Evolutionary conservation across 2,888 invertebrate genomes (phyloP).

Genomic region (Germaria angustata): DNA sequence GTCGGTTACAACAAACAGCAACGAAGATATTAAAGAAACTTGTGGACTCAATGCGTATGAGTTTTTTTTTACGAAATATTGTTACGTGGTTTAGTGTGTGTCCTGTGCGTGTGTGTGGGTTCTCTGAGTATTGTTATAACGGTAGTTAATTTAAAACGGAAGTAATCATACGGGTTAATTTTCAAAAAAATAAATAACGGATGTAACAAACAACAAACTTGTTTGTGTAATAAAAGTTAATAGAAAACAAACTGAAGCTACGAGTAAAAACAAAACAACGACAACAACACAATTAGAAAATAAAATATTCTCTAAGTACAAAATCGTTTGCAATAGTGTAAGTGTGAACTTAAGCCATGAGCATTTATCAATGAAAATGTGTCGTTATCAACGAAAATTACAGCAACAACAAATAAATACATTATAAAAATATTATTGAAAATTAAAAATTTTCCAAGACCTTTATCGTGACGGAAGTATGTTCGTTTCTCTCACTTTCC

Average conservation of each 20-base stretch:
- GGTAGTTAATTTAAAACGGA: slow-evolving; percentile 55
- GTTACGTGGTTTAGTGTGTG: not conserved
- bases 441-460: not conserved
- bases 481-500: not conserved
- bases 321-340: slow-evolving; percentile 26
- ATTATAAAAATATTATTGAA: not conserved
- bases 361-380: slow-evolving; percentile 44
- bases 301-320: not conserved
- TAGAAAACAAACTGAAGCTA: not conserved
- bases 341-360: slow-evolving; percentile 40
- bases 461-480: slow-evolving; percentile 57
- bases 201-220: slow-evolving; percentile 14
- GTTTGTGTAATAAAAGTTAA: not conserved
- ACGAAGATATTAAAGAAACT: not conserved
- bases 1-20: slow-evolving; percentile 5
- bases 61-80: not conserved
- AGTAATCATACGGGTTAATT: slow-evolving; percentile 51
- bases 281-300: not conserved
- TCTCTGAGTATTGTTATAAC: slow-evolving; percentile 9
- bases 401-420: not conserved
- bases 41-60: not conserved
- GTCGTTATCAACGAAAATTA: not conserved
- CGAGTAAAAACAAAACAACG: not conserved
- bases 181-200: slow-evolving; percentile 41
- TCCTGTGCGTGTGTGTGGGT: not conserved